Evolutionary conservation across 1,140 invertebrate species (phyloP).

Genomic region (Carposina sasakii): DNA sequence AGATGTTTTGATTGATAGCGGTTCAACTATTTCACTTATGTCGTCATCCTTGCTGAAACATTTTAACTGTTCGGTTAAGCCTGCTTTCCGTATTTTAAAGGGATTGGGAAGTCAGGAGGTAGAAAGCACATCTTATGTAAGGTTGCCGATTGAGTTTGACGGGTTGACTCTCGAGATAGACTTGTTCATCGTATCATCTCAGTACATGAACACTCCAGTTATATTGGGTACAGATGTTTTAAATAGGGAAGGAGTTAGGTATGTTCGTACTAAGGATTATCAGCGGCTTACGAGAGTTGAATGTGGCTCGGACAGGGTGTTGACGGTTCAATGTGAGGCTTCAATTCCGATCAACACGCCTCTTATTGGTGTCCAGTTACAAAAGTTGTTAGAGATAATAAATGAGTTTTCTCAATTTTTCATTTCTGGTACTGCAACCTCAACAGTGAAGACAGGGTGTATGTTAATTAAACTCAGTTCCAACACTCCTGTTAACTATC

Average conservation of each 20-base stretch:
- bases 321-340: background rate
- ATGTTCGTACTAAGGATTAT: constrained; percentile 9
- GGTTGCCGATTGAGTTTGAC: constrained; percentile 12
- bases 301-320: background rate
- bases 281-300: constrained; percentile 8
- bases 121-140: constrained; percentile 12
- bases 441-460: constrained; percentile 13
- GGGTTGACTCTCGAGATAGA: constrained; percentile 22
- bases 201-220: constrained; percentile 14
- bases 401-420: constrained; percentile 8
- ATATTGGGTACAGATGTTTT: constrained; percentile 26
- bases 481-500: constrained; percentile 2
- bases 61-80: constrained; percentile 12
- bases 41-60: constrained; percentile 20
- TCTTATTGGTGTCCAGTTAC: background rate
- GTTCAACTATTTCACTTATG: constrained; percentile 21
- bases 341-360: background rate
- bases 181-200: constrained; percentile 13
- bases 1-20: constrained; percentile 29
- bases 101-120: constrained; percentile 24
- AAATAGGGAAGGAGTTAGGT: constrained; percentile 22
- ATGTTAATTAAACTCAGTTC: constrained; percentile 15
- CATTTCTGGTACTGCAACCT: constrained; percentile 12
- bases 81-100: constrained; percentile 10
- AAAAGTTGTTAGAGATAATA: background rate